These are phyloP conservation scores for Lithophane ornitopus DNA, from an alignment of 2,888 invertebrate genomes.

Conservation along the genomic window DNA sequence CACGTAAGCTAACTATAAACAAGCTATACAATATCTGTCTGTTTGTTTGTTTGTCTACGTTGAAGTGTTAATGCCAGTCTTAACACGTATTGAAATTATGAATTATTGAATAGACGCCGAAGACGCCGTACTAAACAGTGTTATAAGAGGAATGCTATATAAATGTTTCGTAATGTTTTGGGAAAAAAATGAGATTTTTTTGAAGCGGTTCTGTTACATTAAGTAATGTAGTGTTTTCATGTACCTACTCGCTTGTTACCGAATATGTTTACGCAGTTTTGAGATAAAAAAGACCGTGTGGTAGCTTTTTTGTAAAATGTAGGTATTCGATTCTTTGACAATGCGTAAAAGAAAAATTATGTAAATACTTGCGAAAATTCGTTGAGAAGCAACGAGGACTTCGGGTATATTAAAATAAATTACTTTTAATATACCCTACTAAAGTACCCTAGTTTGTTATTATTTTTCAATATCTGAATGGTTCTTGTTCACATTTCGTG, in stretches of 20 bases:
- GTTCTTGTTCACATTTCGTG: not conserved
- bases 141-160: slow-evolving; percentile 69
- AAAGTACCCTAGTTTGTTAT: too few relatives aligned
- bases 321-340: not conserved
- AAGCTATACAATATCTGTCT: slow-evolving; percentile 55
- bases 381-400: not conserved
- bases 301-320: not conserved
- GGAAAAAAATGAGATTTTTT: not conserved
- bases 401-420: too few relatives aligned
- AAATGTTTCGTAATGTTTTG: slow-evolving; percentile 54
- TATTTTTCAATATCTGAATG: not conserved
- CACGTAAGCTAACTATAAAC: slow-evolving; percentile 60
- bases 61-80: slow-evolving; percentile 85
- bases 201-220: not conserved
- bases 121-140: slow-evolving; percentile 74
- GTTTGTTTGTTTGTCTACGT: slow-evolving; percentile 83
- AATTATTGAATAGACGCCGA: slow-evolving; percentile 84
- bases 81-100: slow-evolving; percentile 84
- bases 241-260: not conserved
- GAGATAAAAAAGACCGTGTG: not conserved
- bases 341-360: not conserved
- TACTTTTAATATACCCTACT: too few relatives aligned
- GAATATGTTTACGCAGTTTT: slow-evolving; percentile 16
- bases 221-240: not conserved
- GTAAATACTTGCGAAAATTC: not conserved